phyloP scores from a whole-genome alignment of 1,140 invertebrate species.

The Brachionus asplanchnoidis region DNA sequence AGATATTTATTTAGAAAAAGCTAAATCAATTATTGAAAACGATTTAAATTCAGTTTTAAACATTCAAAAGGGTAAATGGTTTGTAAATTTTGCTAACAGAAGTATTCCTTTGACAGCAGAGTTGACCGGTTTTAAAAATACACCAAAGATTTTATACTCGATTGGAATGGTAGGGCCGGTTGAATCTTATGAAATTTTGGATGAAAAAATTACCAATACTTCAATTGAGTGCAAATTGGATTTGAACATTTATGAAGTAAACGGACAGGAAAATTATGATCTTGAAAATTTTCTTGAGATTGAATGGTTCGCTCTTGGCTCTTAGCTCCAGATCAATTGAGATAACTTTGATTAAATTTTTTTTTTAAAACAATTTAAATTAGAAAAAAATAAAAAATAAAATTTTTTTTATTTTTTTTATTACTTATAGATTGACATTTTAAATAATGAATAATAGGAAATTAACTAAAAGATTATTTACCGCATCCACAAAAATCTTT shows the following conservation, averaged over 20 bases:
- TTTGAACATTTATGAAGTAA: not conserved
- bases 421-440: too few relatives aligned
- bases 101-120: not conserved
- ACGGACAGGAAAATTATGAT: not conserved
- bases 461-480: too few relatives aligned
- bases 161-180: not conserved
- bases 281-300: not conserved
- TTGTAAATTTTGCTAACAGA: not conserved
- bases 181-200: not conserved
- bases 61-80: not conserved
- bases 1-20: not conserved
- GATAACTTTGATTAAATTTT: not conserved
- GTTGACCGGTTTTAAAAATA: not conserved
- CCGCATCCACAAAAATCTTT: too few relatives aligned
- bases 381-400: too few relatives aligned
- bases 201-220: not conserved
- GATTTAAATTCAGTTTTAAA: not conserved
- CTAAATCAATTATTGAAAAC: not conserved
- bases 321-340: not conserved
- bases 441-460: too few relatives aligned
- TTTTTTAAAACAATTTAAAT: too few relatives aligned
- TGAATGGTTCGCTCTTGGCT: not conserved
- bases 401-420: too few relatives aligned
- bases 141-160: not conserved
- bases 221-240: not conserved